These are phyloP conservation scores for Enhydra lutris DNA, from an alignment of 2,113 vertebrate genomes.

Conservation along the genomic window DNA sequence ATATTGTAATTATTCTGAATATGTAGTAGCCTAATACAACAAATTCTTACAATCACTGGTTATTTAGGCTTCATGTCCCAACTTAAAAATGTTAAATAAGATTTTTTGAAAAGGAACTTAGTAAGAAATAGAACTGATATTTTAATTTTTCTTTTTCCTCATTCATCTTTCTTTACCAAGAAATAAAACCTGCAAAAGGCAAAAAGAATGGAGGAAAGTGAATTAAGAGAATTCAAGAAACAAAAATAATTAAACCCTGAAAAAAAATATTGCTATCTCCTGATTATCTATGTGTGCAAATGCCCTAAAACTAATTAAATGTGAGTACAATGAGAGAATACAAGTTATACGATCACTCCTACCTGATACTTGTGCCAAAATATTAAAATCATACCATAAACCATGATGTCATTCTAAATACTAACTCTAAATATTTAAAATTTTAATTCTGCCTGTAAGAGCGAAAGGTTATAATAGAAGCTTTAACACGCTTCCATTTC, in stretches of 20 bases:
- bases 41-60: conserved; percentile 3
- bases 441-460: conserved; percentile 26
- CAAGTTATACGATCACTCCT: not conserved
- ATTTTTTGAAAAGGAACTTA: not conserved
- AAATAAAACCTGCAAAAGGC: not conserved
- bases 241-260: not conserved
- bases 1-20: conserved; percentile 31
- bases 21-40: not conserved
- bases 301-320: not conserved
- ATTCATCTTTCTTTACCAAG: conserved; percentile 39
- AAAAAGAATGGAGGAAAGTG: conserved; percentile 21
- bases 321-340: conserved; percentile 11
- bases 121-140: conserved; percentile 29
- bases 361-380: not conserved
- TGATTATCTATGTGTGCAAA: conserved; percentile 17
- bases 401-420: not conserved
- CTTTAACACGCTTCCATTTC: conserved; percentile 21
- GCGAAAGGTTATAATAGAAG: not conserved
- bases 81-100: conserved; percentile 19
- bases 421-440: conserved; percentile 15
- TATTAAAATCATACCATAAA: conserved; percentile 22
- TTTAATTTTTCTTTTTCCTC: conserved; percentile 25
- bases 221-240: conserved; percentile 19
- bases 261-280: conserved; percentile 6
- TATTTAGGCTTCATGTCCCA: conserved; percentile 23